These are phyloP conservation scores for Caprella mutica DNA, from an alignment of 2,888 invertebrate genomes.

Conservation along the genomic window DNA sequence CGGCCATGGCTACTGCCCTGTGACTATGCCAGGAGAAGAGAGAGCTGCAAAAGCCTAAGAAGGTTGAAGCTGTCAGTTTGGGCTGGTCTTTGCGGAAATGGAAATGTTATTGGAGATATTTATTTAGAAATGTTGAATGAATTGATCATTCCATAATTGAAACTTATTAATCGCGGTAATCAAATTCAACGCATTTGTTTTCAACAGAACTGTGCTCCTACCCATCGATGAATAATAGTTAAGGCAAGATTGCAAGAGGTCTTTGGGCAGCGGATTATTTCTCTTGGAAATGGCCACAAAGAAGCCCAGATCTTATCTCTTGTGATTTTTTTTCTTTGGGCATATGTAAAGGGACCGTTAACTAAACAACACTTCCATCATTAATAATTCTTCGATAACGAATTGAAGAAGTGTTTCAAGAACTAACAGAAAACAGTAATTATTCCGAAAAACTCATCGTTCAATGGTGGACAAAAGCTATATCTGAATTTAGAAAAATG, in stretches of 20 bases:
- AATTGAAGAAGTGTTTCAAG: neutral
- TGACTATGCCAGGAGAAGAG: no score
- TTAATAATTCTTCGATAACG: neutral
- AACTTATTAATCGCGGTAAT: neutral
- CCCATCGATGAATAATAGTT: neutral
- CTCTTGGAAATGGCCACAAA: neutral
- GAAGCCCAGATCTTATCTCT: neutral
- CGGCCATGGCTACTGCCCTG: no score
- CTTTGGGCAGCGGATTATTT: neutral
- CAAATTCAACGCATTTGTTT: neutral
- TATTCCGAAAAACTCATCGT: neutral
- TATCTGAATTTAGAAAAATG: neutral
- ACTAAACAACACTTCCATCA: neutral
- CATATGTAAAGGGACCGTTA: neutral
- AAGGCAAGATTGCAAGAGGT: neutral
- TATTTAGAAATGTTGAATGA: neutral
- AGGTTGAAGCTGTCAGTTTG: neutral
- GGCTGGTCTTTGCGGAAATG: neutral
- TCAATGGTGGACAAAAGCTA: neutral
- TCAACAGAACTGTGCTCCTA: neutral
- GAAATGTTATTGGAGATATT: neutral
- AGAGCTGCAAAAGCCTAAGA: no score
- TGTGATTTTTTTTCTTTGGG: constrained; percentile 4
- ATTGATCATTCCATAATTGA: neutral
- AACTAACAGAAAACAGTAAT: neutral